Evolutionary conservation across 2,888 invertebrate species (phyloP).

Genomic region (Leptopilina drosophilae): DNA sequence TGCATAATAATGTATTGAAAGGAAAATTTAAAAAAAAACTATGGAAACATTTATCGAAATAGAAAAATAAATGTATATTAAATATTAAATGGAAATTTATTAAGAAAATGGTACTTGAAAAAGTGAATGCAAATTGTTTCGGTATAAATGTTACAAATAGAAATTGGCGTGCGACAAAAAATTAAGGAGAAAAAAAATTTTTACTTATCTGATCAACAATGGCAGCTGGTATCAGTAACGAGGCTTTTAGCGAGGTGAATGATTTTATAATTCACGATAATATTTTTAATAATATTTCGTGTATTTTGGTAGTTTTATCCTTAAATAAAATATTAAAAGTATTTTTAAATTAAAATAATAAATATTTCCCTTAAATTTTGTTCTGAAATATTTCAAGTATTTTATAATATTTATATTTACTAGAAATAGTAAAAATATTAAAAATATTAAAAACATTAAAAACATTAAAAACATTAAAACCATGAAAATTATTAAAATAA

Average conservation of each 20-base stretch:
- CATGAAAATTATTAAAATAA: too few species aligned
- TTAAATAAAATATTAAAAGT: too few species aligned
- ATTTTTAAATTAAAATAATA: too few species aligned
- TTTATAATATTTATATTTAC: too few species aligned
- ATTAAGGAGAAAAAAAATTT: not conserved
- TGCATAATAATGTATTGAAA: not conserved
- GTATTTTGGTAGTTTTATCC: too few species aligned
- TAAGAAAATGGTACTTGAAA: not conserved
- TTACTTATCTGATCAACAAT: not conserved
- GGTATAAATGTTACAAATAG: not conserved
- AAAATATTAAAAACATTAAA: too few species aligned
- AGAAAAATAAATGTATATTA: not conserved
- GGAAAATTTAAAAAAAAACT: not conserved
- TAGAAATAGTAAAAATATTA: too few species aligned
- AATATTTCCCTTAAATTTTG: too few species aligned
- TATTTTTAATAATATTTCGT: too few species aligned
- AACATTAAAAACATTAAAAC: too few species aligned
- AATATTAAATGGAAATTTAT: not conserved
- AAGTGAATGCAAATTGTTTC: not conserved
- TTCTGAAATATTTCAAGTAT: too few species aligned
- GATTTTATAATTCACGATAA: too few species aligned
- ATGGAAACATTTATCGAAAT: not conserved
- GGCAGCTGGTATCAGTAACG: conserved; percentile 26
- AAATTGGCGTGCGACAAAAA: not conserved
- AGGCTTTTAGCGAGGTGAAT: not conserved